Base-by-base conservation (phyloP, 2,113 vertebrate species). In the Actenoides lindsayi region DNA sequence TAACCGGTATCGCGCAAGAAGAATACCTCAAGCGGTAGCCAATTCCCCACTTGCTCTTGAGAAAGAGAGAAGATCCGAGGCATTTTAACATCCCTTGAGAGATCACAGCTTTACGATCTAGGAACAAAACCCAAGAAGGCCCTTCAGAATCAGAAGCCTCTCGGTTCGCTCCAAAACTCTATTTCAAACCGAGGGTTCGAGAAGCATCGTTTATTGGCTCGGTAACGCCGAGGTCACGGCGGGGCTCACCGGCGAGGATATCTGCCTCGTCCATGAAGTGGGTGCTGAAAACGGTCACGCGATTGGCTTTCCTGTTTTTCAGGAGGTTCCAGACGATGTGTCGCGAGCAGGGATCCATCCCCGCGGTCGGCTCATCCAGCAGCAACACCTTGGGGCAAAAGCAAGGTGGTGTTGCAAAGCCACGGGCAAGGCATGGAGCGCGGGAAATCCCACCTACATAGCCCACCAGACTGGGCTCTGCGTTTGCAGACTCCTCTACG, bases 241-340 rank as follows among this genome's bases (percentile, higher is more conserved):
- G 75, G 86, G 54, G 50, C 97, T 94, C 93, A 99, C 99, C 99
- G 46, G 99, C 99, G 3, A 99, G 98, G 85, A 99, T 99, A 94
- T 99, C 99, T 0, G 99, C 99, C 97, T 99, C 99, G 16, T 99
- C 99, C 99, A 99, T 99, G 97, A 99, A 99, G 96, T 99, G 99
- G 5, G 99, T 99, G 96, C 98, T 99, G 94, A 99, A 98, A 9
- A 99, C 99, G 0, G 98, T 99, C 65, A 99, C 99, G 0, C 98
- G 73, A 56, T 96, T 97, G 0, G 98, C 97, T 33, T 98, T 98
- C 51, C 98, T 98, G 85, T 90, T 98, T 95, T 98, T 99, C 96
- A 99, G 98, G 92, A 99, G 98, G 67, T 99, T 98, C 99, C 99
- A 99, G 42, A 99, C 98, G 77, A 99, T 98, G 95, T 99, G 99